Percentiles rank a stretch among this genome's conserved stretches.
Evolutionary conservation across 2,888 invertebrate species (phyloP).

Genomic region (Hofmannophila pseudospretella): DNA sequence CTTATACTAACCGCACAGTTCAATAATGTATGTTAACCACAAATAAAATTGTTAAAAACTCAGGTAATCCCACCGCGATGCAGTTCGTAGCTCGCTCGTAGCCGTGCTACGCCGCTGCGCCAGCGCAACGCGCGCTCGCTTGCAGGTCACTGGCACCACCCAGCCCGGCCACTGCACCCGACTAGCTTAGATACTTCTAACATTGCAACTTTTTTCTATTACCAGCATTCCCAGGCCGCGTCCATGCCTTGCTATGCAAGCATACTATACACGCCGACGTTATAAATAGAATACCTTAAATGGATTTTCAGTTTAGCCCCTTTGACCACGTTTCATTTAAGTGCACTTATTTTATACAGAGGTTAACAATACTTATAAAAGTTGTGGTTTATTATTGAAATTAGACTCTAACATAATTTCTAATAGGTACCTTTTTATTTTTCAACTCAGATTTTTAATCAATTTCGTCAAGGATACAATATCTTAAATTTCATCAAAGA

Average conservation of each 20-base stretch:
- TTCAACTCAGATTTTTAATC: too few relatives aligned
- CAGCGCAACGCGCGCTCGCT: slow-evolving; percentile 25
- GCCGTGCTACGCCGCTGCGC: slow-evolving; percentile 47
- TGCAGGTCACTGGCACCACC: slow-evolving; percentile 68
- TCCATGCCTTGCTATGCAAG: slow-evolving; percentile 27
- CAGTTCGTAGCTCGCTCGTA: slow-evolving; percentile 37
- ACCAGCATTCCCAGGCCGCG: slow-evolving; percentile 60
- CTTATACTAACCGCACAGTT: neutral
- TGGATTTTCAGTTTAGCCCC: neutral
- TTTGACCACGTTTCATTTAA: neutral
- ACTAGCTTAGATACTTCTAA: slow-evolving; percentile 74
- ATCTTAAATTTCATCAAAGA: too few relatives aligned
- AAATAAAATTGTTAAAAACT: neutral
- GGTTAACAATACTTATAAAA: too few relatives aligned
- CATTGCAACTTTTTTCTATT: slow-evolving; percentile 69
- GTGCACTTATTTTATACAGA: too few relatives aligned
- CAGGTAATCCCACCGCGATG: neutral
- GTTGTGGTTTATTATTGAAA: too few relatives aligned
- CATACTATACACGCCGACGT: neutral
- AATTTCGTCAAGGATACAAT: too few relatives aligned
- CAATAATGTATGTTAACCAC: neutral
- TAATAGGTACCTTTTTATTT: too few relatives aligned
- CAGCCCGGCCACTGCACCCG: slow-evolving; percentile 66
- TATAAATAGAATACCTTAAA: slow-evolving; percentile 7
- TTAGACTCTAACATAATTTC: too few relatives aligned